phyloP scores from a whole-genome alignment of 2,113 vertebrate species.

The Coptodon bakossiorum region DNA sequence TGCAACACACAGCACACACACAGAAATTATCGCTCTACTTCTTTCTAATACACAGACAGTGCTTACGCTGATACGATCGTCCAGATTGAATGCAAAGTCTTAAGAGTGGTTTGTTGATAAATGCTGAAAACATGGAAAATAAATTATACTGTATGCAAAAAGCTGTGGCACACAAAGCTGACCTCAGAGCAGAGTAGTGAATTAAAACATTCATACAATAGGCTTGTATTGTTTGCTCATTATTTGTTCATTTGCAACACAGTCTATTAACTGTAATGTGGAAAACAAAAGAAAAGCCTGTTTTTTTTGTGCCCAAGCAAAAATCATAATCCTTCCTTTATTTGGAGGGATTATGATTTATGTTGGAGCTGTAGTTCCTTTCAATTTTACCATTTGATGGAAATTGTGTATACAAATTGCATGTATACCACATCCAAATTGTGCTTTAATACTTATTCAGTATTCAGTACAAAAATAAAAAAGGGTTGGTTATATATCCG shows the following conservation, averaged over 20 bases:
- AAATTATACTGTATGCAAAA: slow-evolving; percentile 6
- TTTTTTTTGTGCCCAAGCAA: background rate
- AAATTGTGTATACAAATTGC: background rate
- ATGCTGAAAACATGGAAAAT: slow-evolving; percentile 35
- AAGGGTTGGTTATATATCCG: background rate
- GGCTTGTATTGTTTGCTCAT: slow-evolving; percentile 36
- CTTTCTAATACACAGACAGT: slow-evolving; percentile 13
- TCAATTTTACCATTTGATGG: background rate
- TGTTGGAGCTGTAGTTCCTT: background rate
- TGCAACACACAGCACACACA: background rate
- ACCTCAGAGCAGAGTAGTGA: slow-evolving; percentile 13
- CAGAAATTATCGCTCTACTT: background rate
- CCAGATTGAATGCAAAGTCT: background rate
- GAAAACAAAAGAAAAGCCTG: slow-evolving; percentile 9
- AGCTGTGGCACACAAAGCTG: slow-evolving; percentile 6
- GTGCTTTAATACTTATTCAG: background rate
- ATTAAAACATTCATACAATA: slow-evolving; percentile 32
- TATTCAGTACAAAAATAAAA: background rate
- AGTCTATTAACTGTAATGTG: slow-evolving; percentile 26
- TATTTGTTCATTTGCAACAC: slow-evolving; percentile 40
- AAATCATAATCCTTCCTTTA: slow-evolving; percentile 33
- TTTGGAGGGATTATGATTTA: slow-evolving; percentile 31
- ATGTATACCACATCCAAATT: background rate
- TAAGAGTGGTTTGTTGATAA: slow-evolving; percentile 19
- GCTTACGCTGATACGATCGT: slow-evolving; percentile 12